A percentile compares a stretch with the other conserved stretches of the same genome.
Conservation (phyloP, 1,140 invertebrate genomes). For the Delia radicum region DNA sequence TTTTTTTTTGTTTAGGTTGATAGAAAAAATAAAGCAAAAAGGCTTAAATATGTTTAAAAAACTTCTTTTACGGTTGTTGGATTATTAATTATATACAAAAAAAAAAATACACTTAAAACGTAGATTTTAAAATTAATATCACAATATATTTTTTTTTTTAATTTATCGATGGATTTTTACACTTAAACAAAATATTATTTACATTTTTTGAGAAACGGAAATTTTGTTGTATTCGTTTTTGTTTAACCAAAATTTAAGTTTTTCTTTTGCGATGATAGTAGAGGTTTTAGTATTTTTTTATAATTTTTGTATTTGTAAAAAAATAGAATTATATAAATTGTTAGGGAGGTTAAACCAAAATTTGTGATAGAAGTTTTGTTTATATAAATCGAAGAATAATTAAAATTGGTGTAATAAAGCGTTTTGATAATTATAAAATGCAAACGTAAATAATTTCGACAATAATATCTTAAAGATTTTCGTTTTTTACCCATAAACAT, state of each 20-base stretch:
- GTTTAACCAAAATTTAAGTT: not conserved
- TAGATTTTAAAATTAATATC: constrained; percentile 3
- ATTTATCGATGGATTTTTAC: not conserved
- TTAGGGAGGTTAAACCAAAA: no score
- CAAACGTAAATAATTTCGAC: constrained; percentile 56
- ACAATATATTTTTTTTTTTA: not conserved
- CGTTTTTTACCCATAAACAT: constrained; percentile 56
- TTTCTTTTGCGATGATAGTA: not conserved
- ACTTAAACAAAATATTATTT: not conserved
- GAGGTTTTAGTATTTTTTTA: constrained; percentile 8
- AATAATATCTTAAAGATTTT: constrained; percentile 52
- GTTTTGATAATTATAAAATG: constrained; percentile 45
- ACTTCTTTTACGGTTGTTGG: not conserved
- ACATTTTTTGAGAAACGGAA: not conserved
- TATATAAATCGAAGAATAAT: constrained; percentile 35
- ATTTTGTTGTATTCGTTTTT: not conserved
- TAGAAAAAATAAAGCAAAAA: constrained; percentile 14
- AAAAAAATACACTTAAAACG: constrained; percentile 7
- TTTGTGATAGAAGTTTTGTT: not conserved
- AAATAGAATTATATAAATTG: not conserved
- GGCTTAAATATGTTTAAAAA: not conserved
- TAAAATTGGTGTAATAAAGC: constrained; percentile 40
- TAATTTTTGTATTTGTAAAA: constrained; percentile 1
- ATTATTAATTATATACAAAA: not conserved
- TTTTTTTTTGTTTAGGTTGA: not conserved